Base-by-base conservation (phyloP, 92 coral and sea anemone species). In the Parazoanthus swiftii region DNA sequence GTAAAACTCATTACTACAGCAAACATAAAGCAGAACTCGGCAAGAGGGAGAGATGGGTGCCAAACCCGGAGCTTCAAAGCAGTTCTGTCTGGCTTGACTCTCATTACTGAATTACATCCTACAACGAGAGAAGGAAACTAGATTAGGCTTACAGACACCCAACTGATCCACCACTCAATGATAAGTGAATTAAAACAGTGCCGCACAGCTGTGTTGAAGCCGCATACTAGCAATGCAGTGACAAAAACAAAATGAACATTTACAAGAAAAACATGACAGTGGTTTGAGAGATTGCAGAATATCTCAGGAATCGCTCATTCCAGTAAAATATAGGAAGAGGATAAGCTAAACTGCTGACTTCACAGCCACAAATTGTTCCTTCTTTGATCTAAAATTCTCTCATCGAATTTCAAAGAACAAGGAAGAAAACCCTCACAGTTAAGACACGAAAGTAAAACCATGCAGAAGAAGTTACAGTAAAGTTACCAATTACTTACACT, bases 401-500 rank as follows among this genome's bases (percentile, higher is more conserved):
- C 70, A 63, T 2, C 26, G 25, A 63, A 9, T 63, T 63, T 63
- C 70, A 23, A 20, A 14, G 26, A 18, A 42, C 86, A 23, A 50
- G 21, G 50, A 16, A 21, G n/a, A 75, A 75, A 13, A 26, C 79
- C 8, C 8, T 6, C 42, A 29, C 0, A 36, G 25, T 21, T 43
- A 29, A 13, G 26, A 36, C 42, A 75, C 4, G 42, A 14, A 16
- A 75, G n/a, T 14, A 54, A 56, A 75, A 54, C 3, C 50, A 29
- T 29, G 33, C 33, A 44, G 65, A 23, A 81, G 21, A 33, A 35
- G 44, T 26, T 42, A 33, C 16, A 21, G 54, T 20, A 44, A 65
- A 66, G 0, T 8, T n/a, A 25, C n/a, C 13, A 39, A 21, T 38
- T 80, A 95, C 99, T 93, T 91, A 96, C 99, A 96, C 65, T 96